A percentile compares a stretch with the other conserved stretches of the same genome.
These are phyloP conservation scores for Ptychobarbus kaznakovi DNA, from an alignment of 2,797 vertebrate species.

Conservation along the genomic window DNA sequence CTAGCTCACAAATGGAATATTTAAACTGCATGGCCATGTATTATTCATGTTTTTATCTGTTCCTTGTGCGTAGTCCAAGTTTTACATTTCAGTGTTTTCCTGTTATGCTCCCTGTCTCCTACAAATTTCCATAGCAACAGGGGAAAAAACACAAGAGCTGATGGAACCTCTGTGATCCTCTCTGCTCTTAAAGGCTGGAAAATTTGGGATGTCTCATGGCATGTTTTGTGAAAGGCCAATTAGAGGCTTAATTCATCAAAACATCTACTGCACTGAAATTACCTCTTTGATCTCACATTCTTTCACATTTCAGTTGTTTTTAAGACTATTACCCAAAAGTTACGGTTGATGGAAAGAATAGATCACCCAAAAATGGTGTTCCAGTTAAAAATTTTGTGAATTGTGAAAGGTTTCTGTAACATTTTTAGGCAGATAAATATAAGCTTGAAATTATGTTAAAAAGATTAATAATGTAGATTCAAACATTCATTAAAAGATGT, in stretches of 20 bases:
- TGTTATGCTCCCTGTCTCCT: slow-evolving; percentile 55
- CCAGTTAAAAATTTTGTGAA: background rate
- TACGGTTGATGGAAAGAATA: background rate
- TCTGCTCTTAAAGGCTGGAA: slow-evolving; percentile 51
- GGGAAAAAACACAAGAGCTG: slow-evolving; percentile 42
- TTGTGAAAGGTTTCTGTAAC: background rate
- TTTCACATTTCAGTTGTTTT: slow-evolving; percentile 33
- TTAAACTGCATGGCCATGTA: slow-evolving; percentile 12
- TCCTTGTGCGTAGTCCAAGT: slow-evolving; percentile 41
- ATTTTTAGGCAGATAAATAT: background rate
- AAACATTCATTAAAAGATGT: background rate
- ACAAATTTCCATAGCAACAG: slow-evolving; percentile 56
- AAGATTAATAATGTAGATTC: background rate
- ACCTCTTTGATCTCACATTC: slow-evolving; percentile 43
- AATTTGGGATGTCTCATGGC: slow-evolving; percentile 42
- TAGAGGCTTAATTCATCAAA: slow-evolving; percentile 46
- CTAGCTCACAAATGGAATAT: slow-evolving; percentile 10
- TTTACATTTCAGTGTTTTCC: slow-evolving; percentile 60
- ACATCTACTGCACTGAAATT: slow-evolving; percentile 43
- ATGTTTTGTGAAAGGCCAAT: slow-evolving; percentile 41
- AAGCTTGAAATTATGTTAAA: background rate
- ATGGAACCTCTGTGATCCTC: slow-evolving; percentile 53
- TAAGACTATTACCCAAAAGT: slow-evolving; percentile 6
- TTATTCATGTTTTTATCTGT: slow-evolving; percentile 46
- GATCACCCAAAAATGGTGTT: background rate